Evolutionary conservation across 2,888 invertebrate genomes (phyloP).

Genomic region (Ypsolopha scabrella): DNA sequence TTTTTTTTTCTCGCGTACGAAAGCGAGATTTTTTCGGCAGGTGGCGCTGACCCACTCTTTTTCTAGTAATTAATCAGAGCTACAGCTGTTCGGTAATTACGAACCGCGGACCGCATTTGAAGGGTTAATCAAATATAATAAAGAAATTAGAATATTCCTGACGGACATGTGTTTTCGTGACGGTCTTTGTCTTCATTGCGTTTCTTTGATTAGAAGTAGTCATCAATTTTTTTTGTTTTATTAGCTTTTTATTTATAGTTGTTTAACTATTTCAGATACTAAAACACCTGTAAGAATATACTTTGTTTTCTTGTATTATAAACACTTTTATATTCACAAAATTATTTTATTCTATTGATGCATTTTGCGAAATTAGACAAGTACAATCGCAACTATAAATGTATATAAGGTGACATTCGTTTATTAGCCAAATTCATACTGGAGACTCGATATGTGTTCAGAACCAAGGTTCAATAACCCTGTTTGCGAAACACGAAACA

Average conservation of each 20-base stretch:
- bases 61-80: conserved; percentile 63
- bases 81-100: conserved; percentile 64
- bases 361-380: no score
- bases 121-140: conserved; percentile 69
- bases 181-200: conserved; percentile 11
- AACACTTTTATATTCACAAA: no score
- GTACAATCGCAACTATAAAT: no score
- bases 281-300: no score
- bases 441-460: no score
- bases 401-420: no score
- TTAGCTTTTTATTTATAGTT: not conserved
- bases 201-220: not conserved
- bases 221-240: not conserved
- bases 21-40: conserved; percentile 55
- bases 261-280: no score
- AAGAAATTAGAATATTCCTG: conserved; percentile 50
- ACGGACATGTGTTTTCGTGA: conserved; percentile 41
- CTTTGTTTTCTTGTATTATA: no score
- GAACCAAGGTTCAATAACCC: no score
- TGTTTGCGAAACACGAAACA: no score
- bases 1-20: conserved; percentile 30
- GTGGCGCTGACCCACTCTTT: conserved; percentile 40
- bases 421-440: no score
- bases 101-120: conserved; percentile 25
- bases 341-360: no score